Base-by-base conservation (phyloP, 2,888 invertebrate species). In the Tipula unca region DNA sequence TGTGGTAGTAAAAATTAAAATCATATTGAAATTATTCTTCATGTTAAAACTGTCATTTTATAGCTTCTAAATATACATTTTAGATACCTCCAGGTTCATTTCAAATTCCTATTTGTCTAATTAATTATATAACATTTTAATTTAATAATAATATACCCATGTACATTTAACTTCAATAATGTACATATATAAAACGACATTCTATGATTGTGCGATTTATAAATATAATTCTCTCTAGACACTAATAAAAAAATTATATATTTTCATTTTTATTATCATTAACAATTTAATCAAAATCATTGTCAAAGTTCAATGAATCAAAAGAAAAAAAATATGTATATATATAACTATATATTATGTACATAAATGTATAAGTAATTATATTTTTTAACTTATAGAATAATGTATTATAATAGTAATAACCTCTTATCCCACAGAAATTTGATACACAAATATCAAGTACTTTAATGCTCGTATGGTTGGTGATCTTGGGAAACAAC, bases 261-360 rank as follows among this genome's bases (percentile, higher is more conserved):
- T 69, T 69, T 69, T 25, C 69, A 69, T 69, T 69, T 69, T 69
- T 69, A 69, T 69, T 69, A 69, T 69, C 69, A 25, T 69, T 69
- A 69, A 69, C 69, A 69, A 69, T 69, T 69, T 69, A 69, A 69
- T 69, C 69, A 69, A 69, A 69, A 69, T 25, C 69, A 69, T 69
- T 69, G 69, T 69, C 69, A 69, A 69, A 69, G 69, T 69, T 69
- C 69, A 69, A 69, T 25, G 69, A 69, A 69, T 69, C 25, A 69
- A 69, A 69, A 69, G 25, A 54, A 17, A 54, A 17, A 20, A 25
- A 69, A 69, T n/a, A 69, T 69, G 20, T 69, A 25, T 69, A 69
- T 69, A 69, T 25, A 69, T 69, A 17, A 84, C 17, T 84, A n/a
- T 84, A 29, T 84, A 29, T 84, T 84, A n/a, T n/a, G n/a, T 84